phyloP scores from a whole-genome alignment of 2,888 invertebrate species.

The Allophyes oxyacanthae region DNA sequence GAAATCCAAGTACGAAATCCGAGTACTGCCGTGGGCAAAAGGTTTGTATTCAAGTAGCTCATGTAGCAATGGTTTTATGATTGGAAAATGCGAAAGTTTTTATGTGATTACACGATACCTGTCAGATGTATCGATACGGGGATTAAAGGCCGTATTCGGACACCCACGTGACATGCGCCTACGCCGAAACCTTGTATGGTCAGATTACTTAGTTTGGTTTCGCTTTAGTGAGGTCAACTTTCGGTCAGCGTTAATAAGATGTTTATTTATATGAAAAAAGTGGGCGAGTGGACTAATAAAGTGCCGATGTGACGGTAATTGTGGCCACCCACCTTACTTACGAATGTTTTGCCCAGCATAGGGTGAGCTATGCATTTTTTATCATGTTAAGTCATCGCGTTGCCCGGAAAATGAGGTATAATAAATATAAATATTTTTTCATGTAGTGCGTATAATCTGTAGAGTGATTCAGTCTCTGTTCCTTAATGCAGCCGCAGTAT shows the following conservation, averaged over 20 bases:
- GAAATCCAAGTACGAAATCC: too few relatives aligned
- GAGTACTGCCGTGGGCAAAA: too few relatives aligned
- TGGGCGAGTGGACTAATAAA: constrained; percentile 49
- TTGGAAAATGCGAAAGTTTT: constrained; percentile 39
- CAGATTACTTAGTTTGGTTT: constrained; percentile 65
- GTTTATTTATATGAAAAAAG: constrained; percentile 55
- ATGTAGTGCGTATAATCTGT: too few relatives aligned
- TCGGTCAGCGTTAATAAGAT: constrained; percentile 49
- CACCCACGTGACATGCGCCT: constrained; percentile 70
- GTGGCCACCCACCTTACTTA: constrained; percentile 34
- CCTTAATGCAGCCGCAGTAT: too few relatives aligned
- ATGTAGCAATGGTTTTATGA: constrained; percentile 10
- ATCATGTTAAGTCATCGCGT: not conserved
- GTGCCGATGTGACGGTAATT: constrained; percentile 26
- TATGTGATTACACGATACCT: constrained; percentile 44
- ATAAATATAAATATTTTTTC: too few relatives aligned
- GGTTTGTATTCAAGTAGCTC: not conserved
- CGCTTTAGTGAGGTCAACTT: constrained; percentile 58
- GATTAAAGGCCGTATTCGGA: constrained; percentile 60
- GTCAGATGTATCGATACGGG: constrained; percentile 53
- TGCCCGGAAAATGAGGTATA: not conserved
- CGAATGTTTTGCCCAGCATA: not conserved
- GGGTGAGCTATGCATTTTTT: not conserved
- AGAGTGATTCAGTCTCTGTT: too few relatives aligned
- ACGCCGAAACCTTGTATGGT: constrained; percentile 67